Evolutionary conservation across 2,113 vertebrate species (phyloP).

Genomic region (Budorcas taxicolor): DNA sequence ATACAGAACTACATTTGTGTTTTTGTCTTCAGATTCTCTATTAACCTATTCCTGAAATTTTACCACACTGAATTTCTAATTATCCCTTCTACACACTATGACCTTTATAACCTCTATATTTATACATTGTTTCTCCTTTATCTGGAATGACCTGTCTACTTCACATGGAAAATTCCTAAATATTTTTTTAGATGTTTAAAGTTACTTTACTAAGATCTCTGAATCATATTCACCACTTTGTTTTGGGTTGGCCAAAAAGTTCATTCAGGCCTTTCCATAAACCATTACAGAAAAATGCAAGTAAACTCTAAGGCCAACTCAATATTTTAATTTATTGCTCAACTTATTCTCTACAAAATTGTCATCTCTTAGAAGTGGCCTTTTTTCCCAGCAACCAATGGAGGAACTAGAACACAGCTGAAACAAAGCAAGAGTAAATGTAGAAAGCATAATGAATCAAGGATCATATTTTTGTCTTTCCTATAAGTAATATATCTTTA

Average conservation of each 20-base stretch:
- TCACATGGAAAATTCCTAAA: background rate
- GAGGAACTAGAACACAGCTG: background rate
- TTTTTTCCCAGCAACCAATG: background rate
- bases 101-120: background rate
- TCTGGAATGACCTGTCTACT: background rate
- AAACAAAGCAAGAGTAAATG: background rate
- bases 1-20: background rate
- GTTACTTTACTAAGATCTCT: background rate
- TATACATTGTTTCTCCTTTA: background rate
- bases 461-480: background rate
- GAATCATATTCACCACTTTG: background rate
- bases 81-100: background rate
- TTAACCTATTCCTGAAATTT: background rate
- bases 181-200: background rate
- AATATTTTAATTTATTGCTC: background rate
- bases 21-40: background rate
- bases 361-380: background rate
- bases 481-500: background rate
- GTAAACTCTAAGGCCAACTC: background rate
- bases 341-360: background rate
- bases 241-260: background rate
- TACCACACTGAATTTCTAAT: background rate
- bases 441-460: background rate
- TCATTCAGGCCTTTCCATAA: background rate
- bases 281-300: background rate